Conservation (phyloP, 2,797 vertebrate species). For the Gadopsis marmoratus region DNA sequence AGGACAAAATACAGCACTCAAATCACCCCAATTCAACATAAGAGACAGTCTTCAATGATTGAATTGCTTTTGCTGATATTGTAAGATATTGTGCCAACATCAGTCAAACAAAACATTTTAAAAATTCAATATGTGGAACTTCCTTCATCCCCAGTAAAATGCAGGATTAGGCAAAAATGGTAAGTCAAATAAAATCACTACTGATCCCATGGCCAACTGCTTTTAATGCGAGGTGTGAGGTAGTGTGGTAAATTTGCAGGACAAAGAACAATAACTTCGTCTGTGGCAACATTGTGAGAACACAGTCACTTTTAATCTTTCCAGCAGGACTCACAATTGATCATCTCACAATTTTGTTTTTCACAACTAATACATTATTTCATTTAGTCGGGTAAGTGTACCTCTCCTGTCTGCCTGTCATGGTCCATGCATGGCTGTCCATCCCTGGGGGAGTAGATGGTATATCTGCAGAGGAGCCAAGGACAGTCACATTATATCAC, state of each 20-base stretch:
- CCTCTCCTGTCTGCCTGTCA: slow-evolving; percentile 98
- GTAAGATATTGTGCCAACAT: background rate
- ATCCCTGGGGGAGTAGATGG: slow-evolving; percentile 97
- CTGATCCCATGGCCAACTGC: background rate
- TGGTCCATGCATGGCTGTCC: slow-evolving; percentile 99
- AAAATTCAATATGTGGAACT: background rate
- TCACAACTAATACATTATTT: background rate
- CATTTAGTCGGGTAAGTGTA: slow-evolving; percentile 57
- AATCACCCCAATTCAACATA: background rate
- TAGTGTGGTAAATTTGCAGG: background rate
- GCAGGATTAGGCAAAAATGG: background rate
- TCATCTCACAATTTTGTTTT: background rate
- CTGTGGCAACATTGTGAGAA: background rate
- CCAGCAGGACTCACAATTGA: too few species aligned
- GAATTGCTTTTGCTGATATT: background rate
- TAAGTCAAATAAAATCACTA: background rate
- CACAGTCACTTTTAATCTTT: background rate
- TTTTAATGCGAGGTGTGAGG: background rate
- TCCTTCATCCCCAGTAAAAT: background rate
- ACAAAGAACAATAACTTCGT: background rate
- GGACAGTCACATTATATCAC: slow-evolving; percentile 5
- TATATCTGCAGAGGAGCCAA: slow-evolving; percentile 86
- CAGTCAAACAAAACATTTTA: background rate
- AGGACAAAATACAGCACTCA: background rate
- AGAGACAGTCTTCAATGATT: background rate